Evolutionary conservation across 2,888 invertebrate genomes (phyloP), one percentile per base, ranked within the genome.

Genomic region (Apamea epomidion): DNA sequence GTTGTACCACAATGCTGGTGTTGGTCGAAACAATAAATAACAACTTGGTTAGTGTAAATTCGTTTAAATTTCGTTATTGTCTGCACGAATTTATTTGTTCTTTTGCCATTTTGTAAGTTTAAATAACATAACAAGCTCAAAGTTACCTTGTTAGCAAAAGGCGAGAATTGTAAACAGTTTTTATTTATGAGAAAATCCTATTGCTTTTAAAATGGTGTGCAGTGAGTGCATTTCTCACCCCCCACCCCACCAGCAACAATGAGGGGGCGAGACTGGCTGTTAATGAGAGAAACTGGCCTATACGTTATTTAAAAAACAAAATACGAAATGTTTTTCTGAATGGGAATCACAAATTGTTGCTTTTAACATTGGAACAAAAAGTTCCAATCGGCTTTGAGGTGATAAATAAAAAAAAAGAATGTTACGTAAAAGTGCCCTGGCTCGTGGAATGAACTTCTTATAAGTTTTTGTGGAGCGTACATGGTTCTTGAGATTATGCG

Each of bases 231-330:
- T 76, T 72, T 74, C 29, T 70, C 54, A 2, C 60, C 64, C 21
- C 51, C 21, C 21, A 18, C 58, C 58, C 25, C 45, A 76, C 16
- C 51, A 54, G 51, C 65, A 76, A 77, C 74, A 81, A 80, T 81
- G 82, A 76, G 60, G 48, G 60, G n/a, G 58, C 1, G 76, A 72
- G 70, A 78, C 80, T 74, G 80, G 69, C 78, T 69, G 83, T 62
- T 80, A 86, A 84, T 84, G 80, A 88, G 73, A 88, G 70, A 86
- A 83, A 77, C 75, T 76, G 45, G 65, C 32, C 51, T 51, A 69
- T 82, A 77, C 70, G 48, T 76, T 70, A 67, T 80, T 81, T 18
- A 74, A 85, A 86, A 78, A 45, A 60, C 32, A 74, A 58, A 77
- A 54, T 18, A 74, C 58, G 60, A 84, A 76, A 82, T 64, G 58